A percentile compares a stretch with the other conserved stretches of the same genome.
Conservation (phyloP, 2,888 invertebrate species). For the Leucozona laternaria region DNA sequence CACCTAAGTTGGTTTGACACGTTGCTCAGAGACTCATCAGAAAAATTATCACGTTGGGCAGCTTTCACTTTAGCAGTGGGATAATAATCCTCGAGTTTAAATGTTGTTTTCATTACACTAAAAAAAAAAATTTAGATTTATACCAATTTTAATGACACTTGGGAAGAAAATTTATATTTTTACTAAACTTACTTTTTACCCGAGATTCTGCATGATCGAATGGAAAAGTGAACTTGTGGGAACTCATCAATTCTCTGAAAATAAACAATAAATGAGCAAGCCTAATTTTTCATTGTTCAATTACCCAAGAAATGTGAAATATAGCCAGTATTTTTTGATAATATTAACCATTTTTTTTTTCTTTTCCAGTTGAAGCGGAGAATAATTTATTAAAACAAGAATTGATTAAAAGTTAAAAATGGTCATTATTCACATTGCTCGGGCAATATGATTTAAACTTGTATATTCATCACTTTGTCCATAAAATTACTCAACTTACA, state of each 20-base stretch:
- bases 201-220: constrained; percentile 44
- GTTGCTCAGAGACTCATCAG: constrained; percentile 28
- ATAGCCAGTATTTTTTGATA: background rate
- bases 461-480: too few relatives aligned
- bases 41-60: constrained; percentile 64
- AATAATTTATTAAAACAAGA: too few relatives aligned
- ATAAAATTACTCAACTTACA: too few relatives aligned
- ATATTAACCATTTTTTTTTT: too few relatives aligned
- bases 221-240: constrained; percentile 45
- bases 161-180: background rate
- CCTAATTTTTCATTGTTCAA: background rate
- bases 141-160: background rate
- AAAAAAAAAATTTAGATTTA: background rate
- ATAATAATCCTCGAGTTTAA: background rate
- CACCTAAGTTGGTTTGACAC: constrained; percentile 20
- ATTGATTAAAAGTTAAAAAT: too few relatives aligned
- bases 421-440: too few relatives aligned
- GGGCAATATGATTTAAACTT: too few relatives aligned
- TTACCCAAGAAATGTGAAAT: background rate
- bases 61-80: constrained; percentile 65
- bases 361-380: too few relatives aligned
- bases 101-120: constrained; percentile 18
- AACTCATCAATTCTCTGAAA: constrained; percentile 66
- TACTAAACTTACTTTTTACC: constrained; percentile 22
- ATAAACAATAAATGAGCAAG: background rate